Conservation (phyloP, 2,113 vertebrate species). For the Silurus glanis region DNA sequence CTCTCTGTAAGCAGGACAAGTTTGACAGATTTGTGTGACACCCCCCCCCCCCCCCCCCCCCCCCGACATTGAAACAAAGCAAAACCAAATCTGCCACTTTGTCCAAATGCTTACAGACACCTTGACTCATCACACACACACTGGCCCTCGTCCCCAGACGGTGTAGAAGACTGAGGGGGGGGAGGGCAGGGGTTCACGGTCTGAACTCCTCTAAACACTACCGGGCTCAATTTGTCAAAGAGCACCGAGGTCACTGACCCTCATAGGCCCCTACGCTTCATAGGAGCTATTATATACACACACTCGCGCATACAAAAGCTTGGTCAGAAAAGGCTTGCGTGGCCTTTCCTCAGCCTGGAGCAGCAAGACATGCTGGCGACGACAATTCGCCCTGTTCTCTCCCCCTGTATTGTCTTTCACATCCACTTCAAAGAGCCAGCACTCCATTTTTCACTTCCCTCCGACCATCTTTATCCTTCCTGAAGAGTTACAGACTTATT, state of each 20-base stretch:
- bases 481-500: constrained; percentile 22
- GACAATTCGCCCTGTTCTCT: neutral
- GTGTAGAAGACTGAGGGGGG: neutral
- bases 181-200: constrained; percentile 21
- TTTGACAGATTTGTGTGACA: neutral
- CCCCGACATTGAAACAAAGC: neutral
- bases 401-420: constrained; percentile 9
- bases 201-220: constrained; percentile 42
- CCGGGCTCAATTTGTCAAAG: constrained; percentile 55
- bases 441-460: neutral
- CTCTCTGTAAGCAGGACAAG: neutral
- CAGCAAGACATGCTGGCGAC: neutral
- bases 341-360: neutral
- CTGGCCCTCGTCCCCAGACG: constrained; percentile 11
- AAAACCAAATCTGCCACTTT: neutral
- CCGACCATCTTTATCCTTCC: constrained; percentile 16
- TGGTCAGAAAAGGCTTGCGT: neutral
- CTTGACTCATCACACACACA: neutral
- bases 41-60: neutral
- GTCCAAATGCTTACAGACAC: neutral
- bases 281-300: constrained; percentile 28
- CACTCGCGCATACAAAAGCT: neutral
- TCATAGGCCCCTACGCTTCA: constrained; percentile 9
- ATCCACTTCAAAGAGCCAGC: neutral
- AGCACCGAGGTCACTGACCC: constrained; percentile 46